Evolutionary conservation across 2,888 invertebrate genomes (phyloP).

Genomic region (Diplolepis rosae): DNA sequence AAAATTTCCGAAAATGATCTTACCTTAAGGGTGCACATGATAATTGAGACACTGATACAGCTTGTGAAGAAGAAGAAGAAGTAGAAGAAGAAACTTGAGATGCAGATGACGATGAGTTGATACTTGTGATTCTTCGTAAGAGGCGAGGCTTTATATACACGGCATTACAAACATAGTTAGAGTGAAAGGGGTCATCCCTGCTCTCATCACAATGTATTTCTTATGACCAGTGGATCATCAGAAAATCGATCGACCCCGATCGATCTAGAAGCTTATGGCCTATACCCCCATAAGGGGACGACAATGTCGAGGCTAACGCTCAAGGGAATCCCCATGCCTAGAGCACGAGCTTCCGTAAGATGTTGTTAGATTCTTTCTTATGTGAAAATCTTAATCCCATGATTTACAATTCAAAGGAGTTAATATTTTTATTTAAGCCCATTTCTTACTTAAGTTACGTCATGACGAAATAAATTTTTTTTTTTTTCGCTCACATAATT

Average conservation of each 20-base stretch:
- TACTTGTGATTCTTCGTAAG: slow-evolving; percentile 71
- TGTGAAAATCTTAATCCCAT: too few species aligned
- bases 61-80: slow-evolving; percentile 53
- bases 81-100: slow-evolving; percentile 57
- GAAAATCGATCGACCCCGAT: slow-evolving; percentile 22
- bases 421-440: too few species aligned
- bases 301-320: slow-evolving; percentile 3
- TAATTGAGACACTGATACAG: slow-evolving; percentile 57
- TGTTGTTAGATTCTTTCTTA: too few species aligned
- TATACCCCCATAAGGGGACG: background rate
- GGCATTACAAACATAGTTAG: slow-evolving; percentile 66
- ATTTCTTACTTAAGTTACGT: too few species aligned
- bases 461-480: too few species aligned
- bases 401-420: too few species aligned
- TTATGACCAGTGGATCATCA: slow-evolving; percentile 67
- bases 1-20: slow-evolving; percentile 45
- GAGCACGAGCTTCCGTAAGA: background rate
- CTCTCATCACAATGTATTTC: slow-evolving; percentile 71
- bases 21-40: slow-evolving; percentile 71
- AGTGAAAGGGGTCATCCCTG: slow-evolving; percentile 75
- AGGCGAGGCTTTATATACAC: slow-evolving; percentile 72
- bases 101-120: slow-evolving; percentile 71
- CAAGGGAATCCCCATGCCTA: slow-evolving; percentile 4
- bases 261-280: background rate
- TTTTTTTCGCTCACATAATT: too few species aligned